These are phyloP conservation scores for Phymastichus coffea DNA, from an alignment of 1,140 invertebrate genomes.

Conservation along the genomic window DNA sequence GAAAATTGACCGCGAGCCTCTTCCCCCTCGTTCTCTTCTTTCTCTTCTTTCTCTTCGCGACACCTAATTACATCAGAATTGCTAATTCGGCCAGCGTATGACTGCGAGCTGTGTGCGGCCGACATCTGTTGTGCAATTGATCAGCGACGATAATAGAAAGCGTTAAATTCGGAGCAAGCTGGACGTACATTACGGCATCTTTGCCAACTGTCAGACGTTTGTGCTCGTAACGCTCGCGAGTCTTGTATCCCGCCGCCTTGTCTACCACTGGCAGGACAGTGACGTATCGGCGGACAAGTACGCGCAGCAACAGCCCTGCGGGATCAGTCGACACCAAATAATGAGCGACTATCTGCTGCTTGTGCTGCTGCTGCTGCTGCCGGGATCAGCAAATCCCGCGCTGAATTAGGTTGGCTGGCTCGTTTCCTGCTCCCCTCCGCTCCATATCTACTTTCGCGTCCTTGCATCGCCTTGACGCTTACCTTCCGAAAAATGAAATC, in stretches of 20 bases:
- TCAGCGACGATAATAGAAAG: constrained; percentile 31
- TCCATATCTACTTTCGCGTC: too few relatives aligned
- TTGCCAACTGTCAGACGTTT: too few relatives aligned
- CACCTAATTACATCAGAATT: constrained; percentile 20
- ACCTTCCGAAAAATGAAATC: too few relatives aligned
- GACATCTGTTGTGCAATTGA: constrained; percentile 32
- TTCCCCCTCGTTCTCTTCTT: background rate
- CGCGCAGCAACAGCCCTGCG: constrained; percentile 24
- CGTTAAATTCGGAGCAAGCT: too few relatives aligned
- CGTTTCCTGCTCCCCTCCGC: constrained; percentile 18
- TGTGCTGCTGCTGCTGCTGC: too few relatives aligned
- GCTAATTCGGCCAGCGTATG: background rate
- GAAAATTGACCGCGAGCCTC: background rate
- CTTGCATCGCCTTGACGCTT: too few relatives aligned
- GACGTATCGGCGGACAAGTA: constrained; percentile 36
- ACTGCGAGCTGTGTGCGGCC: too few relatives aligned
- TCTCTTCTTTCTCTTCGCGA: too few relatives aligned
- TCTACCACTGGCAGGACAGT: constrained; percentile 6
- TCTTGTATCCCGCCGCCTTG: too few relatives aligned
- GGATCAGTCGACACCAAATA: constrained; percentile 45
- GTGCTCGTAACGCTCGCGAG: background rate
- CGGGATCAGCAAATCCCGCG: constrained; percentile 42
- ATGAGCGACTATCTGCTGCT: constrained; percentile 40
- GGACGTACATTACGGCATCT: too few relatives aligned
- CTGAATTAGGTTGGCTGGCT: constrained; percentile 41